Base-by-base conservation (phyloP, 2,888 invertebrate species). In the Linnaemya tessellans region DNA sequence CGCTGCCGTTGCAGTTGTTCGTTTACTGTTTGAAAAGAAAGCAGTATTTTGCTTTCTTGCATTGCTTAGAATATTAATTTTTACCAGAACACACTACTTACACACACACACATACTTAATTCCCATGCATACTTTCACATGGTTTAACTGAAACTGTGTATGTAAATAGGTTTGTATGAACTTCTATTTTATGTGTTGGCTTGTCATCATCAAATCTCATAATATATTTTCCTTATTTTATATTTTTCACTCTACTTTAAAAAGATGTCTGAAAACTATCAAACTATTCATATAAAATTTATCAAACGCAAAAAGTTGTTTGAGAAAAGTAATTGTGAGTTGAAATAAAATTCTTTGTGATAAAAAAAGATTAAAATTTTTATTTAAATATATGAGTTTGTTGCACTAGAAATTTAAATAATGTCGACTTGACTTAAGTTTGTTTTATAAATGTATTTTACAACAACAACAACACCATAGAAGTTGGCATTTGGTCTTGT, bases 91-190 rank as follows among this genome's bases (percentile, higher is more conserved):
- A 56, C 30, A 30, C 30, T n/a, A 30, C 5, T 5, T 5, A 30
- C 30, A 30, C 30, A 30, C 5, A 2, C 30, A 5, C 5, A 5
- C 30, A 5, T 30, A 30, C 30, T 30, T 38, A 67, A 38, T 60
- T 77, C 58, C 46, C 65, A 49, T 49, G 38, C 51, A 51, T 38
- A 68, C 68, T 49, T 68, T 38, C 49, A 51, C 51, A 78, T 51
- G 35, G 60, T 68, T 51, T 60, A 51, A 25, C 22, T 38, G 13
- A 67, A 22, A n/a, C 11, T 13, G n/a, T 13, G 15, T 49, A 58
- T 20, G 11, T 60, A 58, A 30, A 30, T 30, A 30, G 2, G 30
- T 30, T 30, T 30, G 2, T 30, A n/a, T n/a, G n/a, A n/a, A n/a
- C n/a, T n/a, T n/a, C n/a, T n/a, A n/a, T n/a, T n/a, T n/a, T n/a